Conservation (phyloP, 2,888 invertebrate species). For the Diploptera punctata region DNA sequence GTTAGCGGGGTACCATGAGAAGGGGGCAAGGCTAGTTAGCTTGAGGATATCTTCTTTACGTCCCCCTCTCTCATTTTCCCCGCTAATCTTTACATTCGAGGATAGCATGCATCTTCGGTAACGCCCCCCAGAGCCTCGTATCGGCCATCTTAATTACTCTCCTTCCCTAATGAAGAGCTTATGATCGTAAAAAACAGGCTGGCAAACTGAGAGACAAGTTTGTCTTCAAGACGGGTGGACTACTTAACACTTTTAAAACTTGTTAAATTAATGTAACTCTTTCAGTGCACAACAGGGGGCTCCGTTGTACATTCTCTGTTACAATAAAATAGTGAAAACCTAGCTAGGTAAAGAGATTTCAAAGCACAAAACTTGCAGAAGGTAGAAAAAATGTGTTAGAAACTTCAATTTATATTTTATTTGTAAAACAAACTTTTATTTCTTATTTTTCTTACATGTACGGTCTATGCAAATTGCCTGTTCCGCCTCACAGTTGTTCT, state of each 20-base stretch:
- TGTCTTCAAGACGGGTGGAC: constrained; percentile 15
- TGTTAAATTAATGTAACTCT: not conserved
- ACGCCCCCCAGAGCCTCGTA: constrained; percentile 41
- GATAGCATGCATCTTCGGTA: constrained; percentile 20
- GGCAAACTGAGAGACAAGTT: constrained; percentile 1
- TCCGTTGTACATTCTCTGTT: not conserved
- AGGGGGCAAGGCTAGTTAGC: constrained; percentile 8
- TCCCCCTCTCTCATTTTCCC: not conserved
- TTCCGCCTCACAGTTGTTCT: no score
- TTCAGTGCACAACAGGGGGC: not conserved
- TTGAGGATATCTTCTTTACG: constrained; percentile 24
- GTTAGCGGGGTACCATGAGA: not conserved
- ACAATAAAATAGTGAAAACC: no score
- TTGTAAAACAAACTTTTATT: no score
- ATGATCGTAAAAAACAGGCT: constrained; percentile 40
- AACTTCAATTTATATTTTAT: not conserved
- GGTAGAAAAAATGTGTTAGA: not conserved
- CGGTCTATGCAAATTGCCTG: no score
- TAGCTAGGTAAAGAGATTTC: no score
- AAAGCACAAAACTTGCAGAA: no score
- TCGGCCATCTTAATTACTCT: constrained; percentile 44
- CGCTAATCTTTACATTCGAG: constrained; percentile 21
- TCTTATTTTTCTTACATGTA: no score
- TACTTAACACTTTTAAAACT: constrained; percentile 36
- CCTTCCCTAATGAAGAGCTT: constrained; percentile 43